Evolutionary conservation across 2,113 vertebrate species (phyloP), one percentile per base, ranked within the genome.

Genomic region (Carassius carassius): DNA sequence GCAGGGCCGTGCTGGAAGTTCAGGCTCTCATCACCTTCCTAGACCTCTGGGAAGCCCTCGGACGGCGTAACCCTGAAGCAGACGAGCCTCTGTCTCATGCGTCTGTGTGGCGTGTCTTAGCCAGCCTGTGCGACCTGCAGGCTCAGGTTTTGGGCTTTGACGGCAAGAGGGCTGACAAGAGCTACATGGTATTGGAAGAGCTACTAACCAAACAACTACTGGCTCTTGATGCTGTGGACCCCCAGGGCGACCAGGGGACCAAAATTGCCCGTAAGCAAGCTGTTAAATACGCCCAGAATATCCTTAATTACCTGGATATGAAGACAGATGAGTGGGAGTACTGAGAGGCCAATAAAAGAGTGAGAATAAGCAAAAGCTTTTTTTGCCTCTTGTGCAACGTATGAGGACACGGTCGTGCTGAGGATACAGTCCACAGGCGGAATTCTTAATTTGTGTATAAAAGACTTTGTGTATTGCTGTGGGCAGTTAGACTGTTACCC

Each of bases 301-400:
- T 98, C 89, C 97, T 99, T 81, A 95, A 95, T 94, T 98, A 98
- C 78, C 94, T 99, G 79, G 98, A 99, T 94, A 94, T 99, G 95
- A 99, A 98, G 91, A 99, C 98, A 0, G 98, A 99, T 81, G 97
- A 98, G 88, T 99, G 97, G 97, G 98, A 99, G 86, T 99, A 99
- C 90, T 97, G 85, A 94, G 65, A 72, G 13, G 47, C 17, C 16
- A 10, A 21, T 23, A 17, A 70, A 21, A 87, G n/a, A 12, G 17
- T 72, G 49, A 37, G 86, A 75, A 85, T 62, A 78, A 75, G 73
- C 49, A 77, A 77, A 77, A 6, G 17, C 0, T 62, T 54, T 83
- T 35, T 84, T 85, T 87, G 86, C 77, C 75, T 84, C 78, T 41
- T 63, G 83, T 56, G 67, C 13, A 41, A 63, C 47, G 56, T 78